Conservation (phyloP, 37 sponge, comb jelly and placozoan species). For the Crambe crambe region DNA sequence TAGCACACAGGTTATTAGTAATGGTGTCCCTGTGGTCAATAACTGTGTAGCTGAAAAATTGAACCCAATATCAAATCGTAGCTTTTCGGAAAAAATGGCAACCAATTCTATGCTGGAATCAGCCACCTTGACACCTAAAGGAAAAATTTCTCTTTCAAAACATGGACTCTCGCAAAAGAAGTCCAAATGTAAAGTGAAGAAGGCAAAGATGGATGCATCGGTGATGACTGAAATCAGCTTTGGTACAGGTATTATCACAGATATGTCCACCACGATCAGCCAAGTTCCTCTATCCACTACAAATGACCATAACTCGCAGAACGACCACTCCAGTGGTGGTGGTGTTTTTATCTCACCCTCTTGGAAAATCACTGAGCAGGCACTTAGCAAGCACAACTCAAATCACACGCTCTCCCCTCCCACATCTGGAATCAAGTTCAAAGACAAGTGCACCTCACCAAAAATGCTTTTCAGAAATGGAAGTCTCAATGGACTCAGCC, state of each 20-base stretch:
- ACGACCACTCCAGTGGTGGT: background rate
- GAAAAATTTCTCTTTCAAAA: background rate
- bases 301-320: background rate
- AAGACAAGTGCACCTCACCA: constrained; percentile 22
- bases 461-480: background rate
- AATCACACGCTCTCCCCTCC: background rate
- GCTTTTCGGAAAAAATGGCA: background rate
- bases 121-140: background rate
- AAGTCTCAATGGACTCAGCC: background rate
- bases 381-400: background rate
- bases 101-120: background rate
- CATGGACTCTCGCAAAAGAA: background rate
- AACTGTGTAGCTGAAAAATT: background rate
- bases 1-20: background rate
- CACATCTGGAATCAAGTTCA: background rate
- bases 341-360: background rate
- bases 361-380: too few species aligned
- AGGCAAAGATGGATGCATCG: constrained; percentile 16
- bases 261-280: background rate
- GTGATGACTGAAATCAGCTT: constrained; percentile 33
- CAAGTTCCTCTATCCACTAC: background rate
- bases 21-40: background rate
- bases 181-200: background rate
- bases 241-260: constrained; percentile 13
- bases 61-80: background rate